These are phyloP conservation scores for Anoplolepis gracilipes DNA, from an alignment of 1,140 invertebrate species.

Conservation along the genomic window DNA sequence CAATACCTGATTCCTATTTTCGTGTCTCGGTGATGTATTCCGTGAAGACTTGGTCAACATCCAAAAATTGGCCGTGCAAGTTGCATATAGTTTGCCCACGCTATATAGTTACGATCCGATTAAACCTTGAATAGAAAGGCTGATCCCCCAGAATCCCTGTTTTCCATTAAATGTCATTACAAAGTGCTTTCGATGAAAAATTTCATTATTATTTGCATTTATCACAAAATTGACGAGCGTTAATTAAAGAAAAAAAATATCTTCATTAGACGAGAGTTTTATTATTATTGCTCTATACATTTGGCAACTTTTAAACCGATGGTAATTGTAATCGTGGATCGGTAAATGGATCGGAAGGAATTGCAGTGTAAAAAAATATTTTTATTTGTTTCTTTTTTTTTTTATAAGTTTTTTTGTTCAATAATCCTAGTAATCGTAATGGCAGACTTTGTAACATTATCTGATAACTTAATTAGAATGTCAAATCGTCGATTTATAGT, in stretches of 20 bases:
- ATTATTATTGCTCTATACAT: background rate
- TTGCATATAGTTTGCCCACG: no score
- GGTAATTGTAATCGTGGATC: background rate
- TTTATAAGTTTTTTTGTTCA: background rate
- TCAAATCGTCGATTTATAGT: background rate
- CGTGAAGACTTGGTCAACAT: slow-evolving; percentile 49
- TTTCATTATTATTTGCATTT: slow-evolving; percentile 1
- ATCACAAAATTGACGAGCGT: background rate
- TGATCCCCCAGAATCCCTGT: background rate
- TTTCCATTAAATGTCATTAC: slow-evolving; percentile 4
- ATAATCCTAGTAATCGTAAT: background rate
- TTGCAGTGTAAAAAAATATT: slow-evolving; percentile 53
- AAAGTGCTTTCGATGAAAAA: background rate
- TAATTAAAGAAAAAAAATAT: no score
- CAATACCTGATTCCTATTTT: slow-evolving; percentile 48
- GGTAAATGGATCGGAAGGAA: background rate
- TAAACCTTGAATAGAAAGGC: slow-evolving; percentile 10
- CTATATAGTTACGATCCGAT: background rate
- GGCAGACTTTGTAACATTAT: background rate
- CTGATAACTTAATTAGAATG: background rate
- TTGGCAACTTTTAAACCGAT: background rate
- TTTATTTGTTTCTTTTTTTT: slow-evolving; percentile 44
- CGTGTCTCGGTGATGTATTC: slow-evolving; percentile 16
- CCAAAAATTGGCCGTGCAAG: slow-evolving; percentile 40
- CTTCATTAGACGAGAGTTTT: background rate